A percentile compares a stretch with the other conserved stretches of the same genome.
Evolutionary conservation across 1,140 invertebrate genomes (phyloP).

Genomic region (Muscidifurax raptorellus): DNA sequence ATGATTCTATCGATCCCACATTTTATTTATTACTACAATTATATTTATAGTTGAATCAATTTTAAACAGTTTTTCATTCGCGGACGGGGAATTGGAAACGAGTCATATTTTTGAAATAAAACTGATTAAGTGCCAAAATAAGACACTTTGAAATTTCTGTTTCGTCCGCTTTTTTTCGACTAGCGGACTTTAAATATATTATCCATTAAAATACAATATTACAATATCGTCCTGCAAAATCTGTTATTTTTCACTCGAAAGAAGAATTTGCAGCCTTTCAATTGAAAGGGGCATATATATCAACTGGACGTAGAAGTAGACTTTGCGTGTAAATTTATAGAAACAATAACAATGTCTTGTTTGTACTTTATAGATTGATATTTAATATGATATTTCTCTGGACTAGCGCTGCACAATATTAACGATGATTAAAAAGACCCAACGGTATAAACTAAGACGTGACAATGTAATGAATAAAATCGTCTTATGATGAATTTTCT

Average conservation of each 20-base stretch:
- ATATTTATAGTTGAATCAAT: background rate
- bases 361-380: constrained; percentile 5
- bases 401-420: background rate
- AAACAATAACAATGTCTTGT: background rate
- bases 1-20: no score
- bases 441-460: no score
- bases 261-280: background rate
- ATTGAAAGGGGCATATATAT: background rate
- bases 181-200: background rate
- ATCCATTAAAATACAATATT: background rate
- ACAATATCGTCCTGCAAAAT: background rate
- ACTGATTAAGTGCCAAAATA: background rate
- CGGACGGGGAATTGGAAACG: background rate
- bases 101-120: background rate
- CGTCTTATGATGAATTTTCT: no score
- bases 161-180: background rate
- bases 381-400: background rate
- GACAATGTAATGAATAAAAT: no score
- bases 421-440: background rate
- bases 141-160: background rate
- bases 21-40: no score
- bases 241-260: background rate
- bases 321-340: background rate
- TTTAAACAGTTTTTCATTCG: background rate
- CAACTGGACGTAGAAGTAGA: background rate